These are phyloP conservation scores for Xanthia icteritia DNA, from an alignment of 2,888 invertebrate genomes.

Conservation along the genomic window DNA sequence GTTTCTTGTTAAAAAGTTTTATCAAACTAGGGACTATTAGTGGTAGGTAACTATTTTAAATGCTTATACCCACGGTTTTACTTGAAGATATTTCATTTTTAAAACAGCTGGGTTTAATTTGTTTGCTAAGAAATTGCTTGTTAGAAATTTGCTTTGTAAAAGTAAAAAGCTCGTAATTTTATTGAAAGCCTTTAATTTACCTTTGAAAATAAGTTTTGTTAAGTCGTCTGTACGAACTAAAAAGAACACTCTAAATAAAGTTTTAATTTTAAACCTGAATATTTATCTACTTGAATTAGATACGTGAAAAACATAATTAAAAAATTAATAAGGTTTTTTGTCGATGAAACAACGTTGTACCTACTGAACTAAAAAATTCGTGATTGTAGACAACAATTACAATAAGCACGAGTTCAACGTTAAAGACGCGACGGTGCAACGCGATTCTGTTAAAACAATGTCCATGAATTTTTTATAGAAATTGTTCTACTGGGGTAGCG, in stretches of 20 bases:
- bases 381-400: background rate
- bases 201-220: constrained; percentile 2
- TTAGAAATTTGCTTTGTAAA: background rate
- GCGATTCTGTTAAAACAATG: too few species aligned
- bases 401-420: background rate
- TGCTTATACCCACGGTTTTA: background rate
- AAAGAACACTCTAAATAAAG: background rate
- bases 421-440: too few species aligned
- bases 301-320: background rate
- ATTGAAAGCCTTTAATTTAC: background rate
- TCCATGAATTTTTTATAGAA: too few species aligned
- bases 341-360: background rate
- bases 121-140: background rate
- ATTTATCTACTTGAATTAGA: background rate
- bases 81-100: background rate
- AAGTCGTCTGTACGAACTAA: background rate
- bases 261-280: background rate
- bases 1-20: background rate
- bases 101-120: background rate
- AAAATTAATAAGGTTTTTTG: background rate
- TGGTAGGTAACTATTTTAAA: background rate
- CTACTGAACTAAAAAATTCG: background rate
- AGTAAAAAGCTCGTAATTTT: background rate
- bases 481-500: too few species aligned
- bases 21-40: background rate